Base-by-base conservation (phyloP, 1,140 invertebrate genomes). In the Doryteuthis pealeii region DNA sequence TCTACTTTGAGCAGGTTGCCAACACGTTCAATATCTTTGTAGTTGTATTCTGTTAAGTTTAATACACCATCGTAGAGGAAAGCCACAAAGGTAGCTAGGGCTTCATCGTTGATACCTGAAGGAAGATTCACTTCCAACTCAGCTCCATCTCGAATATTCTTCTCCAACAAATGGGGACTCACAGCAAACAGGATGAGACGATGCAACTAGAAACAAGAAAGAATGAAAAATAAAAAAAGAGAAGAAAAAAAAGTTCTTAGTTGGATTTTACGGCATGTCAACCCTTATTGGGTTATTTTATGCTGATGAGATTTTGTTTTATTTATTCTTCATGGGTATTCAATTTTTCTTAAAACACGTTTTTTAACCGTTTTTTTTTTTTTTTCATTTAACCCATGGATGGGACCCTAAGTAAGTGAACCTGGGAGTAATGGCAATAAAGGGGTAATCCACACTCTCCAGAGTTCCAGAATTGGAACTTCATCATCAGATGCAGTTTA, bases 151-250 rank as follows among this genome's bases (percentile, higher is more conserved):
- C 66, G n/a, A 22, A 68, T 68, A 26, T 68, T 68, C 31, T 68
- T 68, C 66, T 68, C 66, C n/a, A 68, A 30, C 10, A 68, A 26
- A 68, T 68, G 66, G 30, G 66, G 66, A 33, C 66, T 68, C 32
- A 68, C 66, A 31, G 66, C 66, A 68, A 68, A 68, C 31, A 68
- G 31, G 4, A 68, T 31, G 22, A 68, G 32, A 18, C 66, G 28
- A 33, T 68, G 66, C n/a, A 68, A 30, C 66, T 68, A 8, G 15
- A 68, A 68, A 33, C 4, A 30, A 68, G 6, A 62, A 15, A 40
- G 6, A 62, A 6, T 14, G 18, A 62, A 40, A 40, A 3, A 10
- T 40, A 5, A 40, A 10, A 40, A 40, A 62, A 30, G 15, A 62
- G 5, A 62, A 6, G 6, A 62, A 62, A 62, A 2, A 26, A 26